phyloP scores from a whole-genome alignment of 64 coral and sea anemone genomes.

The Stylophora pistillata region DNA sequence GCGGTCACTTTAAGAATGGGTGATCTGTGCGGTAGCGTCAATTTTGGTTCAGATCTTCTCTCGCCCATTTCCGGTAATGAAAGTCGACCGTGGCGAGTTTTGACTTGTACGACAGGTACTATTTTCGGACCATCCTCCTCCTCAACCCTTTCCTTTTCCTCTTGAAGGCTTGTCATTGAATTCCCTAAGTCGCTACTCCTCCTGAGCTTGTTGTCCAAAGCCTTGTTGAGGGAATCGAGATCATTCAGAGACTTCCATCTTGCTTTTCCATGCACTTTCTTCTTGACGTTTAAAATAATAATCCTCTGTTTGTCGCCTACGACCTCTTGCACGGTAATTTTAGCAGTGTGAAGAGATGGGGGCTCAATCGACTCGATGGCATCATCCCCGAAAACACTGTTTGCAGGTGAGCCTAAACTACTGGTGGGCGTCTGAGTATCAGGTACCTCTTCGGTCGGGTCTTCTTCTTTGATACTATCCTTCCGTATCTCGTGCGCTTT shows the following conservation, averaged over 20 bases:
- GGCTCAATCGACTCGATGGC: constrained; percentile 18
- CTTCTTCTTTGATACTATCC: constrained; percentile 23
- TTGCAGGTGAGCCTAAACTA: not conserved
- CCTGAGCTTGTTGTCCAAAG: not conserved
- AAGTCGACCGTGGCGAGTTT: not conserved
- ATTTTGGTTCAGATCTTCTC: not conserved
- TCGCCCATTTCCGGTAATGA: constrained; percentile 1
- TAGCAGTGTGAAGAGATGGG: constrained; percentile 59
- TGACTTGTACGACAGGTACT: not conserved
- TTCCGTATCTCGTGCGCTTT: not conserved
- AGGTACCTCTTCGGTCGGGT: not conserved
- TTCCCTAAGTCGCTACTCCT: not conserved
- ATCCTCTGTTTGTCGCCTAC: constrained; percentile 65
- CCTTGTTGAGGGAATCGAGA: constrained; percentile 52
- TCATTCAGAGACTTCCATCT: constrained; percentile 91
- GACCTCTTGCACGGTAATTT: constrained; percentile 80
- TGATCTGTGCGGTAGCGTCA: not conserved
- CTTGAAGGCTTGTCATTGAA: not conserved
- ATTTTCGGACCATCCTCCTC: not conserved
- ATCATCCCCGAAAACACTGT: constrained; percentile 8
- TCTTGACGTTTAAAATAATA: constrained; percentile 79
- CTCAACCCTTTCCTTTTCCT: constrained; percentile 10
- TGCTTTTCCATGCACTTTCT: constrained; percentile 68
- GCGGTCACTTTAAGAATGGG: constrained; percentile 22
- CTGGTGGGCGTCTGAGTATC: not conserved